Evolutionary conservation across 2,113 vertebrate species (phyloP).

Genomic region (Halichoerus grypus): DNA sequence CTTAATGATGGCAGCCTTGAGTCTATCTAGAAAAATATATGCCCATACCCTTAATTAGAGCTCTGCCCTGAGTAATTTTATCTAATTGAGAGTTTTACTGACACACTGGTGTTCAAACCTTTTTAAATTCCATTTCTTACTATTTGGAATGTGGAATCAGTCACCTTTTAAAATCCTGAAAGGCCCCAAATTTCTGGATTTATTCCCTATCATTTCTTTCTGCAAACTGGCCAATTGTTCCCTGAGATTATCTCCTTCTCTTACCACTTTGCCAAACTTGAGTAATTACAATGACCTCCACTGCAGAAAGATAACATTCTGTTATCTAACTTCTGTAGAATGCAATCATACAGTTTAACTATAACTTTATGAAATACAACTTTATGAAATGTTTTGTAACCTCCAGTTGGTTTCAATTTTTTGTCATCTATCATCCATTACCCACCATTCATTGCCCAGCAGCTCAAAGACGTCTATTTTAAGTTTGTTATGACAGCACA

Average conservation of each 20-base stretch:
- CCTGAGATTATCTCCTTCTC: background rate
- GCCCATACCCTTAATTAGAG: background rate
- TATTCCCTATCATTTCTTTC: background rate
- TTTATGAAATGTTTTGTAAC: background rate
- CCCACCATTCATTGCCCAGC: background rate
- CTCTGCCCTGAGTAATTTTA: background rate
- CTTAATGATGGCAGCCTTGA: background rate
- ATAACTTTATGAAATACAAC: background rate
- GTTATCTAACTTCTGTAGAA: background rate
- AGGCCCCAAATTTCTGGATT: background rate
- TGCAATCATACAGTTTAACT: background rate
- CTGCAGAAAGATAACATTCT: background rate
- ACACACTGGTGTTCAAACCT: background rate
- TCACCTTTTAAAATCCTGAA: background rate
- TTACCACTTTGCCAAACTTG: background rate
- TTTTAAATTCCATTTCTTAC: background rate
- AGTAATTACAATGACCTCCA: background rate
- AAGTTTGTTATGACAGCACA: background rate
- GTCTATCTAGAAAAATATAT: background rate
- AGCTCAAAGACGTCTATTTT: background rate
- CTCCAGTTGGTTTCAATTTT: background rate
- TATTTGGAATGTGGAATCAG: background rate
- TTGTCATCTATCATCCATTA: background rate
- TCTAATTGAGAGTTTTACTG: background rate
- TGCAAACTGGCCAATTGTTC: background rate